Evolutionary conservation across 2,113 vertebrate genomes (phyloP), one percentile per base, ranked within the genome.

Genomic region (Alexandromys fortis): DNA sequence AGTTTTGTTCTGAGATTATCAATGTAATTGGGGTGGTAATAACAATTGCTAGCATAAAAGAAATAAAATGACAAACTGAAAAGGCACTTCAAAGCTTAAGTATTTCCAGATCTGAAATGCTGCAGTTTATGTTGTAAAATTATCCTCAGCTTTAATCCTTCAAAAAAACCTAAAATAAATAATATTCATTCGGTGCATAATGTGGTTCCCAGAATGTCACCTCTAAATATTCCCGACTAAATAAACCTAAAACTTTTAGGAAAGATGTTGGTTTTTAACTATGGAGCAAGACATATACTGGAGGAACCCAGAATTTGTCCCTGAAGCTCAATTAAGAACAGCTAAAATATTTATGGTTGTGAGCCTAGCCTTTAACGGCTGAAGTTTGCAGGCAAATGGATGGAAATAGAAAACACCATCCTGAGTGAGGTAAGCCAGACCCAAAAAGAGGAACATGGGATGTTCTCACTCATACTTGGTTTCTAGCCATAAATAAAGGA

Each of bases 61-160:
- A 24, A 16, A 79, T 92, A 45, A 90, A 30, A 85, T 10, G 58
- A 35, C 5, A 94, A 45, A 42, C 58, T 7, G 10, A 91, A 82
- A 92, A 87, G n/a, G 26, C 83, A 92, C 82, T 22, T 35, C 49
- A 61, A 92, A 94, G 28, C 42, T 26, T n/a, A 38, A 89, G 52
- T 22, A 67, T 58, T 45, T 30, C 11, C 90, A 38, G 42, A 88
- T 61, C 45, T 55, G 42, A 90, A 90, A 72, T 72, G 49, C 6
- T 65, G 0, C 1, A 70, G 38, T 90, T 90, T n/a, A 75, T 47
- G 68, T 52, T 89, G 45, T 45, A 52, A 92, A 92, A 75, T 52
- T 70, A 68, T 47, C 68, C 17, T 22, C 12, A 93, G 21, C 19
- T 86, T 22, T 61, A 70, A 72, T 8, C 47, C 11, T 13, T 81